phyloP scores from a whole-genome alignment of 2,797 vertebrate species.

The Microctenopoma lineatum region DNA sequence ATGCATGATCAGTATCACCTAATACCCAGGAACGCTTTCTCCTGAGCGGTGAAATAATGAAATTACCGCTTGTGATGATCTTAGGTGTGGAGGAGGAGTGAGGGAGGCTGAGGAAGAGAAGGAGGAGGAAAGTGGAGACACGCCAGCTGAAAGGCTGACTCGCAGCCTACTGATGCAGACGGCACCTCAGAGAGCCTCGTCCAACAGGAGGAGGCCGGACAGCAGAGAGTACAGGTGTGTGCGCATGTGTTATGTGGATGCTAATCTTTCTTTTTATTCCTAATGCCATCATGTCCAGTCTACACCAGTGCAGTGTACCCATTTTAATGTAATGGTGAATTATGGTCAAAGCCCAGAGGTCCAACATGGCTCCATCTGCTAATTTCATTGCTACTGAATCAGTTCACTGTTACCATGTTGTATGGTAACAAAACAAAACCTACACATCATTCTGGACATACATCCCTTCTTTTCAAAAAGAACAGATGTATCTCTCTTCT shows the following conservation, averaged over 20 bases:
- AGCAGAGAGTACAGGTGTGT: conserved; percentile 91
- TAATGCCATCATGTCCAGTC: not conserved
- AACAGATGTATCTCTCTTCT: no score
- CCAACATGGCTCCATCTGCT: not conserved
- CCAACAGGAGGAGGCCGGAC: conserved; percentile 85
- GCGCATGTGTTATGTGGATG: no score
- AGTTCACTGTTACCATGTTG: no score
- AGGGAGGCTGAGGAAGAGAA: conserved; percentile 79
- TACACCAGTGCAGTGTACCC: not conserved
- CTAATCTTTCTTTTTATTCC: not conserved
- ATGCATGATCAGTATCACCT: not conserved
- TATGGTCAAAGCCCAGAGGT: no score
- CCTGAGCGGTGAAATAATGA: not conserved
- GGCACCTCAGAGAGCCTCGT: conserved; percentile 80
- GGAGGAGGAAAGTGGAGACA: conserved; percentile 80
- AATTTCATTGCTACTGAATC: no score
- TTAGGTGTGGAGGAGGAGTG: conserved; percentile 67
- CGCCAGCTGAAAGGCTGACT: conserved; percentile 85
- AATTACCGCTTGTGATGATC: not conserved
- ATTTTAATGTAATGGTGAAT: not conserved
- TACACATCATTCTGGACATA: no score
- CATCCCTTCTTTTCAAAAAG: no score
- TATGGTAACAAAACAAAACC: no score
- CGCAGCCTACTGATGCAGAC: conserved; percentile 93
- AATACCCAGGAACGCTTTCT: not conserved